Percentiles rank a stretch among this genome's conserved stretches.
Conservation (phyloP, 2,797 vertebrate genomes). For the Tinamus major region DNA sequence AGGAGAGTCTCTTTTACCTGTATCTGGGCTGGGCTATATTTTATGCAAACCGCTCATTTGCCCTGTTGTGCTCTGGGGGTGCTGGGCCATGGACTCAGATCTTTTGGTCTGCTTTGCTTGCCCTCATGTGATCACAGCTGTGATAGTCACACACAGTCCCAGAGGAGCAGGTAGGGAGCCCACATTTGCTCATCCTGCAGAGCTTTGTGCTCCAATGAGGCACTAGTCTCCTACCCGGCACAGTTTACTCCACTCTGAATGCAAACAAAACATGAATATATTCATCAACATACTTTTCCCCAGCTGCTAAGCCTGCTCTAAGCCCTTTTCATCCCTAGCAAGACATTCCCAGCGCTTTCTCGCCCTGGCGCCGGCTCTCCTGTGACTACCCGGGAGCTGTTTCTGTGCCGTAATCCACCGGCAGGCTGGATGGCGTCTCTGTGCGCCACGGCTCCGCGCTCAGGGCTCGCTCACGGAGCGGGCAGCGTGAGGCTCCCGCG, state of each 20-base stretch:
- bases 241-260: background rate
- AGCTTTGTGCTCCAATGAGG: background rate
- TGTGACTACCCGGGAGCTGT: background rate
- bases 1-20: background rate
- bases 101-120: background rate
- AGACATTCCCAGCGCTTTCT: background rate
- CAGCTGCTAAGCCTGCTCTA: background rate
- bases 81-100: background rate
- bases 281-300: background rate
- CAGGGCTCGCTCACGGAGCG: background rate
- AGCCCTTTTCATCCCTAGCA: background rate
- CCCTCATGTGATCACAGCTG: background rate
- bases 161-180: background rate
- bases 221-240: background rate
- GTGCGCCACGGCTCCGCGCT: background rate
- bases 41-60: background rate
- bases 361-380: background rate
- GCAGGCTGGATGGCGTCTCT: background rate
- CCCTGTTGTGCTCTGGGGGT: background rate
- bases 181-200: background rate
- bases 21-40: background rate
- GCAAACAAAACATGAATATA: background rate
- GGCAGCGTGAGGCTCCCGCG: accelerated
- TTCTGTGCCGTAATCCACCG: background rate
- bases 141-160: background rate